phyloP scores from a whole-genome alignment of 2,113 vertebrate species.

The Ascaphus truei region DNA sequence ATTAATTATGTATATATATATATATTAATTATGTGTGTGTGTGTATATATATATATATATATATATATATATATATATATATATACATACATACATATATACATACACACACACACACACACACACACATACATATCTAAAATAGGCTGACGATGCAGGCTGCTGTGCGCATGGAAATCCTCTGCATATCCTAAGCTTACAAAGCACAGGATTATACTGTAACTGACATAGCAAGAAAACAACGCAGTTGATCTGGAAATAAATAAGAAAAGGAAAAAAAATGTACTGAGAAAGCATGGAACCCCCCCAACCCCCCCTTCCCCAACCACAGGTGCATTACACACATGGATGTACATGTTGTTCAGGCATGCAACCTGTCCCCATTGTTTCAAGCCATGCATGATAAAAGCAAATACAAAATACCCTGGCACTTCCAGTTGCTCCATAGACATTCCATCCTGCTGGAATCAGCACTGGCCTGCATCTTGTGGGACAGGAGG shows the following conservation, averaged over 20 bases:
- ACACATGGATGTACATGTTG: conserved; percentile 51
- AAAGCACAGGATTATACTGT: too few species aligned
- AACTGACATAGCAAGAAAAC: neutral
- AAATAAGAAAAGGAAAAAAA: neutral
- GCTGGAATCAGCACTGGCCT: conserved; percentile 84
- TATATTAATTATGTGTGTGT: too few species aligned
- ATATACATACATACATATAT: too few species aligned
- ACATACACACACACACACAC: too few species aligned
- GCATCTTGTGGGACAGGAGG: conserved; percentile 70
- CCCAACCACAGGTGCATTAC: conserved; percentile 60
- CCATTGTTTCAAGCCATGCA: conserved; percentile 59
- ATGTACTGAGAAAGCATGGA: too few species aligned
- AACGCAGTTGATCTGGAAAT: neutral
- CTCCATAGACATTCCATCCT: conserved; percentile 96
- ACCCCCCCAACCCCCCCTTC: too few species aligned
- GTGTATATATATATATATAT: too few species aligned
- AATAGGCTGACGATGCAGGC: neutral
- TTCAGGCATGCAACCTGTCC: conserved; percentile 43
- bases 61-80: too few species aligned
- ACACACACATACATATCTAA: too few species aligned
- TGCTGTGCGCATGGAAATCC: neutral
- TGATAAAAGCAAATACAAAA: conserved; percentile 56
- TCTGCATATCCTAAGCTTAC: too few species aligned
- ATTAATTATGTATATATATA: too few species aligned
- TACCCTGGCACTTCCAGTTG: conserved; percentile 98